These are phyloP conservation scores for Motacilla tschutschensis DNA, from an alignment of 2,113 vertebrate species.

Conservation along the genomic window DNA sequence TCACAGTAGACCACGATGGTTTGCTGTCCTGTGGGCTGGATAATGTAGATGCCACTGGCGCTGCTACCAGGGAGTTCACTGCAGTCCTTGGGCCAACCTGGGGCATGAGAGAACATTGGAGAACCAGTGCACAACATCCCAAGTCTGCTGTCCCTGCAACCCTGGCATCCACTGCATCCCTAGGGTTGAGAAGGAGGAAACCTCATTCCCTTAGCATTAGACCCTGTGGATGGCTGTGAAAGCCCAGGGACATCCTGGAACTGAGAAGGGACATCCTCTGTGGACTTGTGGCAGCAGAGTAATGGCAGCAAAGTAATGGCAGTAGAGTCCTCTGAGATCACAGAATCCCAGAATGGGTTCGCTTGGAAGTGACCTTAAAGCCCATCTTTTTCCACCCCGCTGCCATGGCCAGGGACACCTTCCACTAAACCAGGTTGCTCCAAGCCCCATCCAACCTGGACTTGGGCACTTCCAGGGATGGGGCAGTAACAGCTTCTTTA, in stretches of 20 bases:
- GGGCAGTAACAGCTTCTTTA: background rate
- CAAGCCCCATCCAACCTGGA: background rate
- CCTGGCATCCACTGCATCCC: background rate
- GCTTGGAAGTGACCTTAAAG: background rate
- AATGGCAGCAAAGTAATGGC: background rate
- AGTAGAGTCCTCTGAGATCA: background rate
- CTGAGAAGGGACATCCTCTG: background rate
- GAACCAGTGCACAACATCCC: background rate
- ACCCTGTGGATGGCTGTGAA: background rate
- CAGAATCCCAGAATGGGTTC: background rate
- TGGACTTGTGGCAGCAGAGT: background rate
- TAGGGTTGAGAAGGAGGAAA: background rate
- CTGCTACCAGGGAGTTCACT: background rate
- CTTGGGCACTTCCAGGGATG: background rate
- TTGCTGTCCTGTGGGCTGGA: background rate
- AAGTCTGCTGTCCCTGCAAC: background rate
- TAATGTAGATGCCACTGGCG: background rate
- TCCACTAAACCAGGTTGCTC: background rate
- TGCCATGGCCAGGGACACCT: background rate
- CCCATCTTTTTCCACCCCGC: too few species aligned
- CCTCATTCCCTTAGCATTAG: background rate
- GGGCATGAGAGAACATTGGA: background rate
- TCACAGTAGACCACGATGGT: slow-evolving; percentile 8
- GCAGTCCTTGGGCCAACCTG: slow-evolving; percentile 28
- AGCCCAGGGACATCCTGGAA: background rate